Base-by-base conservation (phyloP, 2,888 invertebrate species). In the Selenia dentaria region DNA sequence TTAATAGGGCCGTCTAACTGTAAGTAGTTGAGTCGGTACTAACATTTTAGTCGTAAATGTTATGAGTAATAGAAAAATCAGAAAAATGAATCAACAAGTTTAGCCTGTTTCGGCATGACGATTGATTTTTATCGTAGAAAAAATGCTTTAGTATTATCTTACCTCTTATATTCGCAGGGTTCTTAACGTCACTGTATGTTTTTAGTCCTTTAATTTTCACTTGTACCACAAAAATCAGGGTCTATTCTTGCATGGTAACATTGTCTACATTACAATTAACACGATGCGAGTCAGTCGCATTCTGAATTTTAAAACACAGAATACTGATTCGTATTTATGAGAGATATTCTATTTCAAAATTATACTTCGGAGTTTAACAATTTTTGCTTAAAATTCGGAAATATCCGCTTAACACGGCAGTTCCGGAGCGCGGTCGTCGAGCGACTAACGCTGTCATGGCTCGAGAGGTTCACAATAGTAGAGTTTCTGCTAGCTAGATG, bases 351-450 rank as follows among this genome's bases (percentile, higher is more conserved):
- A 39, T 40, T 48, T 36, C 36, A 8, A 29, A 48, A 46, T 36
- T 34, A 26, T 35, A 41, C 35, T 45, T 36, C 8, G 8, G 10
- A n/a, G 22, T 6, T 8, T 8, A 8, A 22, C 5, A 28, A 22
- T 46, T 34, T 22, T 32, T 9, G 33, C 35, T 38, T 38, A 10
- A 32, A 26, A 25, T 33, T 12, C n/a, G 24, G 42, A 43, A 36
- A 26, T 12, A 37, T 51, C 9, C 18, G 36, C 16, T 25, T 4
- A 47, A 32, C 44, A 58, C 66, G 67, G 43, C 60, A 59, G 58
- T 53, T 59, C 66, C 52, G 68, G 56, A 53, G 70, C 74, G 64
- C 74, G 79, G 69, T 62, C 74, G 65, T 58, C 67, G 69, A 63
- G 72, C 79, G 79, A 79, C 79, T 79, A 73, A 67, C 53, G 51